A percentile compares a stretch with the other conserved stretches of the same genome.
These are phyloP conservation scores for Anorthoa munda DNA, from an alignment of 2,888 invertebrate genomes.

Conservation along the genomic window DNA sequence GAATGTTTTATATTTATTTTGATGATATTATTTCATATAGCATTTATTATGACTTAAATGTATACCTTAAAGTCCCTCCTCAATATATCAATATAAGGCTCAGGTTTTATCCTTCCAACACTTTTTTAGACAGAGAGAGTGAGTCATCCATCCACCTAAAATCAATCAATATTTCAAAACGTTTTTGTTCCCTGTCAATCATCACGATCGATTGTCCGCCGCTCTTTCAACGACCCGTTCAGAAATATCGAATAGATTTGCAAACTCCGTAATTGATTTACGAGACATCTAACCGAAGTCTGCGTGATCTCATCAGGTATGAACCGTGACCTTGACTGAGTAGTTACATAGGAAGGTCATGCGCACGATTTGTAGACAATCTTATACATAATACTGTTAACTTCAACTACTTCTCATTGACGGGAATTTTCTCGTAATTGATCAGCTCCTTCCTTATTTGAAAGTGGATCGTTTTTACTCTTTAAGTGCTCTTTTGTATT, in stretches of 20 bases:
- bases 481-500: slow-evolving; percentile 29
- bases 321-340: slow-evolving; percentile 75
- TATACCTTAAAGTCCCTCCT: not conserved
- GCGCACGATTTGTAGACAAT: slow-evolving; percentile 62
- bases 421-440: slow-evolving; percentile 58
- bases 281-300: slow-evolving; percentile 46
- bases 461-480: slow-evolving; percentile 49
- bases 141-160: slow-evolving; percentile 11
- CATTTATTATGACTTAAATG: not conserved
- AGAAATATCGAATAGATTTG: slow-evolving; percentile 30
- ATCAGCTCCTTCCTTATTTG: slow-evolving; percentile 62
- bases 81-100: not conserved
- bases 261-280: slow-evolving; percentile 53
- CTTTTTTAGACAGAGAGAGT: not conserved
- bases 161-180: slow-evolving; percentile 2
- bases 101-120: not conserved
- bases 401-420: slow-evolving; percentile 52
- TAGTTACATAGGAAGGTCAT: slow-evolving; percentile 74
- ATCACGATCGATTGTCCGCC: slow-evolving; percentile 24
- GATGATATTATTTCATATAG: not conserved
- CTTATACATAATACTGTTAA: slow-evolving; percentile 48
- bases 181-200: slow-evolving; percentile 16
- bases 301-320: slow-evolving; percentile 69
- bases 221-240: slow-evolving; percentile 12
- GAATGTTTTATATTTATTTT: not conserved